phyloP scores from a whole-genome alignment of 2,797 vertebrate genomes.

The Trachops cirrhosus region DNA sequence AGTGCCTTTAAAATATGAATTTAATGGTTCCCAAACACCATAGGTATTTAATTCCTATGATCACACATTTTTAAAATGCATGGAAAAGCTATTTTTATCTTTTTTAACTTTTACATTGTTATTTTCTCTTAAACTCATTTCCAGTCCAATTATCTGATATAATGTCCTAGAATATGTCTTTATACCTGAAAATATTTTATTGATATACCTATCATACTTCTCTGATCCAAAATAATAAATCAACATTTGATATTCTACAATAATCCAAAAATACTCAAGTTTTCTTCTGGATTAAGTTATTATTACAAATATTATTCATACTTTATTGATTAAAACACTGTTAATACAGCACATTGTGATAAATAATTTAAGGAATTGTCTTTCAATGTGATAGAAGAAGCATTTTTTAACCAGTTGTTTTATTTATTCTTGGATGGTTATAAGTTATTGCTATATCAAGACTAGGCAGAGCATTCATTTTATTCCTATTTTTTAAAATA shows the following conservation, averaged over 20 bases:
- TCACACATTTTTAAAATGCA: not conserved
- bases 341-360: not conserved
- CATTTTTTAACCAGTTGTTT: not conserved
- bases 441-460: not conserved
- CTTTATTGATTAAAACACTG: not conserved
- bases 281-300: not conserved
- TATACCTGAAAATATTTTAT: not conserved
- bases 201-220: not conserved
- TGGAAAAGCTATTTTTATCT: not conserved
- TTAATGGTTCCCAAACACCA: not conserved
- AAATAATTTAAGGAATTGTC: not conserved
- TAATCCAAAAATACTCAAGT: not conserved
- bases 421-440: not conserved
- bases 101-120: not conserved
- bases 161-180: not conserved
- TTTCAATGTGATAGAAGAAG: not conserved
- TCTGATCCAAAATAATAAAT: not conserved
- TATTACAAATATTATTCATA: not conserved
- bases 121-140: slow-evolving; percentile 34
- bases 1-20: not conserved
- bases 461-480: not conserved
- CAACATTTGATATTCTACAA: not conserved
- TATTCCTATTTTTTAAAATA: not conserved
- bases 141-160: not conserved
- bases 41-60: not conserved